phyloP scores from a whole-genome alignment of 2,888 invertebrate genomes.

The Polydrusus pterygomalis region DNA sequence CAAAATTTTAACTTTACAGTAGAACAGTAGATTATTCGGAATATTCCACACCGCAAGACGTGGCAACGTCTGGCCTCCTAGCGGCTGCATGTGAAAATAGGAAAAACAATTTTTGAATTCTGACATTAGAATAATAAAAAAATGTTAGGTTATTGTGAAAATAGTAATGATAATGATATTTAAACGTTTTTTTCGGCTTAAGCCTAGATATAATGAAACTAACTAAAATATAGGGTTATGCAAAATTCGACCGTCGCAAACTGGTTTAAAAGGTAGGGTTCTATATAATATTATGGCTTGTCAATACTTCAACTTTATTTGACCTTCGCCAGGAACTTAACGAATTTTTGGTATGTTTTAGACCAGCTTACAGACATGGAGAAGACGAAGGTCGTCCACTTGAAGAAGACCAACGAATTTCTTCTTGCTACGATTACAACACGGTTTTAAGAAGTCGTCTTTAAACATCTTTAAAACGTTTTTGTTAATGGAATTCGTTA shows the following conservation, averaged over 20 bases:
- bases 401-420: neutral
- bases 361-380: slow-evolving; percentile 8
- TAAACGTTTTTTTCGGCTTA: too few relatives aligned
- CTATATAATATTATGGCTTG: too few relatives aligned
- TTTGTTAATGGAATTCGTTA: neutral
- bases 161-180: too few relatives aligned
- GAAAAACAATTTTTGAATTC: too few relatives aligned
- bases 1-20: too few relatives aligned
- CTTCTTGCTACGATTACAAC: neutral
- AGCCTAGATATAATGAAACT: too few relatives aligned
- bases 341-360: slow-evolving; percentile 9
- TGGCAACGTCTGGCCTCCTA: too few relatives aligned
- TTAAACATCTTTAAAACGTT: slow-evolving; percentile 3
- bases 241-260: neutral
- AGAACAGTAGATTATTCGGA: too few relatives aligned
- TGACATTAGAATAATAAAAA: too few relatives aligned
- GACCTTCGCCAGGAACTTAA: slow-evolving; percentile 12
- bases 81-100: too few relatives aligned
- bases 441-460: slow-evolving; percentile 3
- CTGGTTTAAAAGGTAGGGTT: neutral
- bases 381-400: slow-evolving; percentile 6
- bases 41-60: too few relatives aligned
- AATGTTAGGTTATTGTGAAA: too few relatives aligned
- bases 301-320: neutral
- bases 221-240: neutral